Conservation (phyloP, 2,113 vertebrate genomes). For the Pelvicachromis taeniatus region DNA sequence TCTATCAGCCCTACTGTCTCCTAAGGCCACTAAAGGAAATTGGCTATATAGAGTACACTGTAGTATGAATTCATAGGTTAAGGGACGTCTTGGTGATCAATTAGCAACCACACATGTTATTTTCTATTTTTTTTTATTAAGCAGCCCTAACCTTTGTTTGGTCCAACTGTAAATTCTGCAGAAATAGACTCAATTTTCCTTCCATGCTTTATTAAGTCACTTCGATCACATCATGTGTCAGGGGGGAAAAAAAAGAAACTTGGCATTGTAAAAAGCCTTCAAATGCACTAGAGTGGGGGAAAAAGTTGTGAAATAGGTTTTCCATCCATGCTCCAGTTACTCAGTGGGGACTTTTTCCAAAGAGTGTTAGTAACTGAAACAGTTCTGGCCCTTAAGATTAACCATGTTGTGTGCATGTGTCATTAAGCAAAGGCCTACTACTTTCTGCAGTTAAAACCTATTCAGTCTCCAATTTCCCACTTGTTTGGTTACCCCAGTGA, state of each 20-base stretch:
- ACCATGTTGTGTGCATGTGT: constrained; percentile 11
- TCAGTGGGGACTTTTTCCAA: constrained; percentile 43
- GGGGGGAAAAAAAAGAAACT: neutral
- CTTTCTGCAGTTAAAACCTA: neutral
- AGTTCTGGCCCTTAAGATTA: neutral
- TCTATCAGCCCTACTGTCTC: neutral
- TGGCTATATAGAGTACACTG: neutral
- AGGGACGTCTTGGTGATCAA: neutral
- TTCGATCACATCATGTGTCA: constrained; percentile 45
- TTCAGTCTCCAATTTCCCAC: constrained; percentile 30
- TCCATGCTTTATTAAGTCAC: constrained; percentile 45
- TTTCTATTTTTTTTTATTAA: neutral
- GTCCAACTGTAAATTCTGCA: neutral
- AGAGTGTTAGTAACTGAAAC: constrained; percentile 16
- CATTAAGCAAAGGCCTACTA: neutral
- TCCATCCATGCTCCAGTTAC: constrained; percentile 55
- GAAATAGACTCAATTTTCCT: constrained; percentile 12
- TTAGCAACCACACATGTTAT: neutral
- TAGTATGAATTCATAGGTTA: neutral
- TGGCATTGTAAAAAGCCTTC: constrained; percentile 46
- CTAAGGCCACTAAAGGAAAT: neutral
- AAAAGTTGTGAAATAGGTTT: constrained; percentile 54
- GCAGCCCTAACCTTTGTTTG: neutral
- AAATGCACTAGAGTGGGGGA: constrained; percentile 9
- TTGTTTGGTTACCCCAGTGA: constrained; percentile 34